Conservation (phyloP, 1,140 invertebrate species). For the Ostrea denselamellosa region DNA sequence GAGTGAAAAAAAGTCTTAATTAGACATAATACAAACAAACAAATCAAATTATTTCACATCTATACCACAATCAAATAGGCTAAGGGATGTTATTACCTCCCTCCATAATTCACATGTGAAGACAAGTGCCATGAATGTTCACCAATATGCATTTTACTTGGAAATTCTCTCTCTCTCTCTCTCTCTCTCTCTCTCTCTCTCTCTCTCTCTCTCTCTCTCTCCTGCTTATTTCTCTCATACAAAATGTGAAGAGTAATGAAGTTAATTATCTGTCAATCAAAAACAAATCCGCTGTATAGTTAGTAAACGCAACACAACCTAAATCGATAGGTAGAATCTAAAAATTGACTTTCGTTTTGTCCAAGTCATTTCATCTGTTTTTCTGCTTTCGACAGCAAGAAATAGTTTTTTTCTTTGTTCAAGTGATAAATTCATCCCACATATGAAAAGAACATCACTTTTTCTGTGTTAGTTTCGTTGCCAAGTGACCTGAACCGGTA, state of each 20-base stretch:
- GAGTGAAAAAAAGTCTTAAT: too few species aligned
- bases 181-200: too few species aligned
- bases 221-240: too few species aligned
- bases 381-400: not conserved
- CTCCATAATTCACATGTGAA: too few species aligned
- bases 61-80: too few species aligned
- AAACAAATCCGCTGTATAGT: not conserved
- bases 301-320: not conserved
- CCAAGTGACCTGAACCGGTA: not conserved
- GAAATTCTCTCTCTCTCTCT: too few species aligned
- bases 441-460: conserved; percentile 4
- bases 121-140: too few species aligned
- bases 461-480: not conserved
- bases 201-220: too few species aligned
- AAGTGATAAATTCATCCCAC: not conserved
- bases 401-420: not conserved
- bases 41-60: too few species aligned
- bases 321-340: not conserved
- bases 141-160: too few species aligned
- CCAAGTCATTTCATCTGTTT: not conserved
- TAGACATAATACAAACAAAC: too few species aligned
- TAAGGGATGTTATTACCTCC: too few species aligned
- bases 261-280: not conserved
- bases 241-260: not conserved
- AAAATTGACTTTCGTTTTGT: not conserved